Evolutionary conservation across 2,888 invertebrate genomes (phyloP), one percentile per base, ranked within the genome.

Genomic region (Drosophila buzzatii): DNA sequence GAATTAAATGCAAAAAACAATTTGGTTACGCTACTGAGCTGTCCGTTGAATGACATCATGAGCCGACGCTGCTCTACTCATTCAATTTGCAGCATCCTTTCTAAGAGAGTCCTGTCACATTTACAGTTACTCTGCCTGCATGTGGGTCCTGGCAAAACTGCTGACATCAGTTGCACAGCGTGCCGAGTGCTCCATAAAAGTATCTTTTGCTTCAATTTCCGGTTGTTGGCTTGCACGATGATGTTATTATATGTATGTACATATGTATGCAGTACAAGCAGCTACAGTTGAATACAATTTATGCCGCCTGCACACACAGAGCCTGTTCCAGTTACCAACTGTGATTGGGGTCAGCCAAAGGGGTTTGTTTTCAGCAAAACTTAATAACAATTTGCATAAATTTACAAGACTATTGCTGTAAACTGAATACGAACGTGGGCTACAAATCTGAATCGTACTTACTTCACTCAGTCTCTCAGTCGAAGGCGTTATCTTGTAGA

Each of bases 331-430:
- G 71, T 51, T 66, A 44, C 56, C 58, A 78, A 52, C 60, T 66
- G n/a, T 31, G 45, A 74, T 81, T 74, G 69, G 72, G 81, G 84
- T 74, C 87, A 89, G 61, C 49, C 69, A 69, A 70, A 71, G 59
- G 64, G 85, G 47, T 60, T 58, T 37, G 85, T 42, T 60, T 58
- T 33, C 23, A 52, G 49, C 72, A 58, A 63, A 78, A 76, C 76
- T 70, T 81, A 76, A 76, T 72, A 76, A 74, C 79, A 77, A 89
- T 89, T 82, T 85, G 73, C 85, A 85, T 89, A 89, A 66, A 85
- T 89, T 83, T 78, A 56, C 79, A 61, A 63, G 47, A 39, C 60
- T 53, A 58, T 57, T 66, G 39, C 23, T 27, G 37, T 42, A 58
- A 70, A 64, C 65, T 64, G 18, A 60, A 74, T 68, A 56, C 56